A percentile compares a stretch with the other conserved stretches of the same genome.
phyloP scores from a whole-genome alignment of 1,140 invertebrate species.

The Philopotamus ludificatus region DNA sequence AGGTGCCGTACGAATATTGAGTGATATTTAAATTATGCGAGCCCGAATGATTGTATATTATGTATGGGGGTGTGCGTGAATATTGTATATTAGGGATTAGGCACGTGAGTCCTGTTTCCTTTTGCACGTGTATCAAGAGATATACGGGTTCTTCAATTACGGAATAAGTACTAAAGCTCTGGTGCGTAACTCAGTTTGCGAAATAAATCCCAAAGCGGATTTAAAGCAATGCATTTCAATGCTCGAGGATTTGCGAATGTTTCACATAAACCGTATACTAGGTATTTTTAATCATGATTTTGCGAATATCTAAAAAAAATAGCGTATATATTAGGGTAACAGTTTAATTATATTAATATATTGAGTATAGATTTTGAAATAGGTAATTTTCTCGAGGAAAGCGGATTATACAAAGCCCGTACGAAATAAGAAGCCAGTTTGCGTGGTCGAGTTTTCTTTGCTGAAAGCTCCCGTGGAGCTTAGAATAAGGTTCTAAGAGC shows the following conservation, averaged over 20 bases:
- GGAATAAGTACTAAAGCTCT: constrained; percentile 3
- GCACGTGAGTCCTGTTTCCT: constrained; percentile 8
- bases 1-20: not conserved
- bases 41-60: too few species aligned
- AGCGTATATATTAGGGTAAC: too few species aligned
- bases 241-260: too few species aligned
- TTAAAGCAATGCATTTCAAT: not conserved
- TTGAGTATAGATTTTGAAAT: too few species aligned
- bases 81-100: constrained; percentile 17
- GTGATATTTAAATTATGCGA: too few species aligned
- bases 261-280: too few species aligned
- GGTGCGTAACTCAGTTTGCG: not conserved
- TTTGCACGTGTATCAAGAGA: constrained; percentile 15
- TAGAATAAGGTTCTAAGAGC: not conserved
- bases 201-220: not conserved
- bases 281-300: too few species aligned
- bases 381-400: not conserved
- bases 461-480: constrained; percentile 1
- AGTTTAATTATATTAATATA: too few species aligned
- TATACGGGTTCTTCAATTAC: constrained; percentile 17
- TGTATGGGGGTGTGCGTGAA: constrained; percentile 8
- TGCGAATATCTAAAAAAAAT: too few species aligned
- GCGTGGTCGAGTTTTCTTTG: constrained; percentile 13
- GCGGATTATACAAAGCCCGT: constrained; percentile 11
- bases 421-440: not conserved